Conservation (phyloP, 2,888 invertebrate species). For the Drosophila merina region DNA sequence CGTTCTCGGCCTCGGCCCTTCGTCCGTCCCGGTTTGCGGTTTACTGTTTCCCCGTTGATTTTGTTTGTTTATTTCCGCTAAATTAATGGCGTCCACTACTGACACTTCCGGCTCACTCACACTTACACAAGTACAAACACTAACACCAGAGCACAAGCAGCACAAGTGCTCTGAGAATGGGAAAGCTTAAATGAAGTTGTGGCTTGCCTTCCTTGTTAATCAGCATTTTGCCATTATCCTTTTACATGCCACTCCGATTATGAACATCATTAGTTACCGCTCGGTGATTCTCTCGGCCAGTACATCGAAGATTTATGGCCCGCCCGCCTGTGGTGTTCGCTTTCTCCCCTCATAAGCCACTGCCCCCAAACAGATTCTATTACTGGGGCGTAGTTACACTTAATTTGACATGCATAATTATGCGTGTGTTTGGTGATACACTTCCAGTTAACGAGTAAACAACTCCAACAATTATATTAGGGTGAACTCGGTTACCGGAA, state of each 20-base stretch:
- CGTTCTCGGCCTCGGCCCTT: not conserved
- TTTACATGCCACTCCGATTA: slow-evolving; percentile 76
- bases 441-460: slow-evolving; percentile 25
- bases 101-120: slow-evolving; percentile 63
- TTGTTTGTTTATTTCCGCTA: slow-evolving; percentile 75
- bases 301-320: slow-evolving; percentile 64
- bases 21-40: slow-evolving; percentile 35
- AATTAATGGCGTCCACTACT: slow-evolving; percentile 75
- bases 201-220: slow-evolving; percentile 57
- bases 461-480: slow-evolving; percentile 3
- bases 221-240: slow-evolving; percentile 67
- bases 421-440: slow-evolving; percentile 48
- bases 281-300: slow-evolving; percentile 50
- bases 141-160: not conserved
- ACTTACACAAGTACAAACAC: slow-evolving; percentile 4
- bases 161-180: slow-evolving; percentile 20
- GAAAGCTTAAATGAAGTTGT: slow-evolving; percentile 66
- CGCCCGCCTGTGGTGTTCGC: slow-evolving; percentile 43
- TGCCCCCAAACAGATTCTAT: slow-evolving; percentile 33
- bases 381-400: slow-evolving; percentile 66
- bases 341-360: not conserved
- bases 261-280: slow-evolving; percentile 76
- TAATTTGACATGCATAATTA: slow-evolving; percentile 77
- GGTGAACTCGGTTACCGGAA: not conserved
- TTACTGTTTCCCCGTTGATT: slow-evolving; percentile 69